Evolutionary conservation across 2,888 invertebrate genomes (phyloP), one percentile per base, ranked within the genome.

Genomic region (Pyrgus malvae): DNA sequence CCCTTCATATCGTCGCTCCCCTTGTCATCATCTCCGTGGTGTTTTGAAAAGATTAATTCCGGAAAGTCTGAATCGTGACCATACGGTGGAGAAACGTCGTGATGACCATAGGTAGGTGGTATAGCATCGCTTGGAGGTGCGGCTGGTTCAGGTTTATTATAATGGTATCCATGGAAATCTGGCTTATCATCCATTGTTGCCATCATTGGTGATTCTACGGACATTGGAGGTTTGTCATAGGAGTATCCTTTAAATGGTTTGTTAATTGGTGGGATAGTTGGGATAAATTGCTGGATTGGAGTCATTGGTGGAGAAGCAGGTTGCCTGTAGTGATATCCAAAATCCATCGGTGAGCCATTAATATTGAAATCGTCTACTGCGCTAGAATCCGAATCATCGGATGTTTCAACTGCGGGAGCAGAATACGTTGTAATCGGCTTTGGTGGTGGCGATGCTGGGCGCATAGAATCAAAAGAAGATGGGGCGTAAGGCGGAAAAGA

Each of bases 401-500:
- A 56, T 9, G 60, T 58, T 19, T 70, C 69, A 40, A 63, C 46
- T 3, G 25, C 4, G 27, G 80, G 74, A 16, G 79, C 72, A 55
- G 74, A 72, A 44, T 67, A 74, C 27, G 69, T 64, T 33, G 72
- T 60, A 11, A 48, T 48, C 37, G 61, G 23, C 17, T 45, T 21
- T 21, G 6, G 35, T 35, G 16, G 14, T 0, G 35, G 56, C 19
- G 59, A 53, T 19, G 57, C 58, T 31, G 37, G 17, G 19, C 68
- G 48, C 3, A 6, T 6, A 19, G 37, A 37, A 19, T 37, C 37
- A 19, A 11, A 37, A 37, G 35, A 37, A 5, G 37, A 19, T 3
- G 80, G 74, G 25, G 80, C 72, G 55, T 83, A 88, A 0, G 90
- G 89, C 31, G 90, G 90, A 60, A 88, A 90, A 1, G 86, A 80